These are phyloP conservation scores for Chaenocephalus aceratus DNA, from an alignment of 2,113 vertebrate genomes.

Conservation along the genomic window DNA sequence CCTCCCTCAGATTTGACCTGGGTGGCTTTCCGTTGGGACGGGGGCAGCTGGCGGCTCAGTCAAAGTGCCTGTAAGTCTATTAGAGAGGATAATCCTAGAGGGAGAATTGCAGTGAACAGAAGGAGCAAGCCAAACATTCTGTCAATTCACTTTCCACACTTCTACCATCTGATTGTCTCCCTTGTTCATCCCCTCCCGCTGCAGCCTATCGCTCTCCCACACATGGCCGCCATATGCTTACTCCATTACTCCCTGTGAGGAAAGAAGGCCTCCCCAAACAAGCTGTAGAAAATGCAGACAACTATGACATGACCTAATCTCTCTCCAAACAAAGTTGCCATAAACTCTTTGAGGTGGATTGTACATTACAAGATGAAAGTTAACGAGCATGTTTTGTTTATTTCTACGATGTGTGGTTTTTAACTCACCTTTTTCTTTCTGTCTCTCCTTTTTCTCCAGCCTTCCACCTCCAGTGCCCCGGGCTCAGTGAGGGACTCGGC, in stretches of 20 bases:
- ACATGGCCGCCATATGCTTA: constrained; percentile 69
- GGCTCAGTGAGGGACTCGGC: constrained; percentile 62
- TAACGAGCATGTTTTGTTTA: constrained; percentile 18
- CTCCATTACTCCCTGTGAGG: constrained; percentile 38
- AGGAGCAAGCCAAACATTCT: constrained; percentile 49
- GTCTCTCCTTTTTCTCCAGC: constrained; percentile 42
- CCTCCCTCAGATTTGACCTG: constrained; percentile 60
- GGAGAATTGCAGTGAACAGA: constrained; percentile 63
- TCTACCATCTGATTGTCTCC: constrained; percentile 42
- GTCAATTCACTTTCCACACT: constrained; percentile 64
- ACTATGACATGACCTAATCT: background rate
- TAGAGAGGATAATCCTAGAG: constrained; percentile 80
- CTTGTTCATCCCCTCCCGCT: background rate
- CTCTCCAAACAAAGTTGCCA: background rate
- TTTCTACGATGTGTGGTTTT: background rate
- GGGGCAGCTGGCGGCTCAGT: constrained; percentile 79
- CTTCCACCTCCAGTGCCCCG: constrained; percentile 51
- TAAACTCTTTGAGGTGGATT: constrained; percentile 9
- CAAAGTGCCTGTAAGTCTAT: constrained; percentile 83
- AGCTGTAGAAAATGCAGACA: constrained; percentile 1
- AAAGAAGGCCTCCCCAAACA: constrained; percentile 37
- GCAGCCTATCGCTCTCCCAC: constrained; percentile 38
- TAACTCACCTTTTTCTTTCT: constrained; percentile 32
- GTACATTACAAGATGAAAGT: background rate
- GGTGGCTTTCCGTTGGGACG: constrained; percentile 42